Conservation (phyloP, 2,797 vertebrate species). For the Pteropus rufus region DNA sequence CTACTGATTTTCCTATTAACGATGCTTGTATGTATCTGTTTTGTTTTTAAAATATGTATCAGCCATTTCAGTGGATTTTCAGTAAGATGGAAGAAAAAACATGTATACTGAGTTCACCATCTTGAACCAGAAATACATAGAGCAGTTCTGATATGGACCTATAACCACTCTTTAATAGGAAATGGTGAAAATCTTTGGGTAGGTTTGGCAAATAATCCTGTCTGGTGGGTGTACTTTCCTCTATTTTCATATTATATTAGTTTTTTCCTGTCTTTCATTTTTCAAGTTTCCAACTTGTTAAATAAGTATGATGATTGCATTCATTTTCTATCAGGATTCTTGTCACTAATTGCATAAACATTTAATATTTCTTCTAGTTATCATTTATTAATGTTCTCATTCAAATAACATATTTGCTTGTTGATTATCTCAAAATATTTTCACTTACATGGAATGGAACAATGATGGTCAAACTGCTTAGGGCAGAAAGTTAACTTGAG, state of each 20-base stretch:
- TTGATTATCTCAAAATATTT: background rate
- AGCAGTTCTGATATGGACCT: background rate
- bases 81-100: background rate
- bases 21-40: background rate
- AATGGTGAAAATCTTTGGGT: background rate
- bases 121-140: background rate
- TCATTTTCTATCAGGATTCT: background rate
- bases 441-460: background rate
- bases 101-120: background rate
- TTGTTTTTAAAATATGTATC: background rate
- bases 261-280: background rate
- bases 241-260: background rate
- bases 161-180: background rate
- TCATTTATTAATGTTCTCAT: background rate
- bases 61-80: background rate
- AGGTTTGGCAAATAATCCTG: background rate
- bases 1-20: background rate
- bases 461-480: background rate
- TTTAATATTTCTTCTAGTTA: background rate
- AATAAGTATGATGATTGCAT: background rate
- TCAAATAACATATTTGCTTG: background rate
- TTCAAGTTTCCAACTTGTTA: background rate
- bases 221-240: background rate
- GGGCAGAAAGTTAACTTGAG: background rate
- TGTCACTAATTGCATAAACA: background rate